Base-by-base conservation (phyloP, 2,797 vertebrate genomes). In the Microctenopoma stevenorrisi region DNA sequence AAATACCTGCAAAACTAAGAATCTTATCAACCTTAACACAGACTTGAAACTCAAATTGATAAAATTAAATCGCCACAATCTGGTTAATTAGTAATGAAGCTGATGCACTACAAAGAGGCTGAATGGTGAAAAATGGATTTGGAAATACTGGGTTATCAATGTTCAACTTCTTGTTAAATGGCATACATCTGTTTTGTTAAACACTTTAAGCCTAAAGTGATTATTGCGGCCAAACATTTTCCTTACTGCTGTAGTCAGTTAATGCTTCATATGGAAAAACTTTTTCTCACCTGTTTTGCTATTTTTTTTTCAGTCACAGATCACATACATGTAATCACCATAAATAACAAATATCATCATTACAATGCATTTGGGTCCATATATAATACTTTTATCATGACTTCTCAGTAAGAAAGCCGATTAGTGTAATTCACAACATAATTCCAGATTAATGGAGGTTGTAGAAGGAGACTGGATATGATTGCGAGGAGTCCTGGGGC, bases 351-450 rank as follows among this genome's bases (percentile, higher is more conserved):
- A 63, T 5, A 33, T 33, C 22, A 44, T 74, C 25, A 55, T 70
- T 30, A 7, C 30, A 38, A 26, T 64, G 30, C 69, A 38, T 57
- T 2, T 0, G 60, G 72, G 38, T 48, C n/a, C 18, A 49, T 50
- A 35, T 22, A 28, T 78, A 67, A 89, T 66, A 60, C 64, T 44
- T 68, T 79, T 66, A 78, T 77, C 67, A 54, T 55, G 57, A 69
- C 53, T 42, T 67, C 65, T 22, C 68, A 52, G 63, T 53, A 71
- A 64, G 43, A 75, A 74, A 72, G 67, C 25, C 3, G 79, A 77
- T 84, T 82, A 82, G 67, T 79, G 63, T 79, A 74, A 76, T 86
- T 85, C 68, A 71, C 58, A 57, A 40, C 30, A 71, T 77, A 79
- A 80, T 78, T 73, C 70, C 67, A 72, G 68, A 74, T 79, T 76